phyloP scores from a whole-genome alignment of 2,888 invertebrate species.

The Caenorhabditis sp. region DNA sequence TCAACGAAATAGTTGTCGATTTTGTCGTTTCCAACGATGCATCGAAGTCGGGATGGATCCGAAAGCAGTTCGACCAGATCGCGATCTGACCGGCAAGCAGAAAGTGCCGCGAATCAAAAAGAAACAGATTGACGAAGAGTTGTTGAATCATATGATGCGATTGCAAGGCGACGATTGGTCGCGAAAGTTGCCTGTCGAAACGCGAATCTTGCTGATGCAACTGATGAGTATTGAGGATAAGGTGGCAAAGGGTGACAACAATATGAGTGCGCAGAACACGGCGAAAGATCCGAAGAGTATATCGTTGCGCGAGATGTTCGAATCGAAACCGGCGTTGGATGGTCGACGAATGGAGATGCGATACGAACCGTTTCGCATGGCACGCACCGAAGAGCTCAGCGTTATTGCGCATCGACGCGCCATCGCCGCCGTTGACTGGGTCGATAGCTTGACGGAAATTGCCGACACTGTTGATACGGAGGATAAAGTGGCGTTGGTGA shows the following conservation, averaged over 20 bases:
- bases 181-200: conserved; percentile 67
- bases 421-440: conserved; percentile 69
- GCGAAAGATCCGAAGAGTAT: conserved; percentile 53
- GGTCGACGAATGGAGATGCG: conserved; percentile 66
- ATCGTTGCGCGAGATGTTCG: conserved; percentile 68
- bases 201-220: conserved; percentile 66
- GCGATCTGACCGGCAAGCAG: conserved; percentile 69
- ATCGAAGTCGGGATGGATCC: conserved; percentile 70
- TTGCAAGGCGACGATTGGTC: conserved; percentile 70
- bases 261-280: conserved; percentile 35
- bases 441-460: conserved; percentile 66
- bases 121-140: conserved; percentile 66
- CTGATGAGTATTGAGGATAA: conserved; percentile 69
- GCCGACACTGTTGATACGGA: conserved; percentile 65
- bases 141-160: conserved; percentile 69
- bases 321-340: conserved; percentile 59
- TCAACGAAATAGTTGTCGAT: conserved; percentile 68
- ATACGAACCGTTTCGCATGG: conserved; percentile 67
- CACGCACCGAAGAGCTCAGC: conserved; percentile 64
- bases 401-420: conserved; percentile 68
- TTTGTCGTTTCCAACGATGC: conserved; percentile 68
- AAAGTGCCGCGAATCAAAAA: conserved; percentile 67
- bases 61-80: conserved; percentile 69
- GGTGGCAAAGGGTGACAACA: conserved; percentile 58
- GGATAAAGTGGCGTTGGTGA: conserved; percentile 66